phyloP scores from a whole-genome alignment of 2,797 vertebrate species.

The Phrynocephalus guinanensis region DNA sequence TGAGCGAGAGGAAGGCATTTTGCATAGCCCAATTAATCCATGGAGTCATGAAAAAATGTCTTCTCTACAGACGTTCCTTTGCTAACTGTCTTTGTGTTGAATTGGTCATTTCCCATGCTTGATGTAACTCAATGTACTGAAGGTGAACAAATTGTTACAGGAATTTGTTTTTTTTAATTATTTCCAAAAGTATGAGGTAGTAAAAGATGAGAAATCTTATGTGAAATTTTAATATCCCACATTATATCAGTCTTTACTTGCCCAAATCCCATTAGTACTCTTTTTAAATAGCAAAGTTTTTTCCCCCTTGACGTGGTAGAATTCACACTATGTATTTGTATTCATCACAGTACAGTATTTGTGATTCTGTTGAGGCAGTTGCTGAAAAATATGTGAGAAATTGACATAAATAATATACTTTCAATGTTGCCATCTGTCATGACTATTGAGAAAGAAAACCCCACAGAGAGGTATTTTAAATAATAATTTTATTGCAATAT shows the following conservation, averaged over 20 bases:
- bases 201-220: background rate
- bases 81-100: background rate
- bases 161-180: background rate
- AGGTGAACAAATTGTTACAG: background rate
- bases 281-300: constrained; percentile 33
- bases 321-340: constrained; percentile 23
- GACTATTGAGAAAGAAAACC: background rate
- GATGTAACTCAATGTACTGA: background rate
- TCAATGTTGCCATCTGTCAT: constrained; percentile 54
- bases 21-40: background rate
- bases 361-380: constrained; percentile 35
- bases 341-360: constrained; percentile 55
- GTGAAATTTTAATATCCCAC: background rate
- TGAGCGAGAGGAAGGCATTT: background rate
- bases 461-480: constrained; percentile 3
- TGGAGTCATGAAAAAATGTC: background rate
- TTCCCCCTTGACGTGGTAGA: constrained; percentile 36
- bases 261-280: constrained; percentile 19
- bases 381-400: constrained; percentile 37
- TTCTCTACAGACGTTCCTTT: background rate
- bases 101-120: background rate
- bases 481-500: background rate
- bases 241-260: background rate
- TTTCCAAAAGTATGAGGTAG: background rate
- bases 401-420: constrained; percentile 56